Evolutionary conservation across 2,113 vertebrate genomes (phyloP).

Genomic region (Triplophysa tibetana): DNA sequence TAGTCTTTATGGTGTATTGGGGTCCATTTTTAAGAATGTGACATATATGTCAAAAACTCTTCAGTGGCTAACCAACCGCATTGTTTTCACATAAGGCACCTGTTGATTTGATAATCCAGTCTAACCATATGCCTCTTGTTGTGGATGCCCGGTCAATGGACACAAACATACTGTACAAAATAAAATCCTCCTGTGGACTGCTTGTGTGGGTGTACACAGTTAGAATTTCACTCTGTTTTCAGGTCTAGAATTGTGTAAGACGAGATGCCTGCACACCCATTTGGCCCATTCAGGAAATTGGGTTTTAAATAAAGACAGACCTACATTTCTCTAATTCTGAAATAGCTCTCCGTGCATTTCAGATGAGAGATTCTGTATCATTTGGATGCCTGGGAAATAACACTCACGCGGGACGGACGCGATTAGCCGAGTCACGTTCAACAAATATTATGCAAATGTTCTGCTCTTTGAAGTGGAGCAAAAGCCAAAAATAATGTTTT

Average conservation of each 20-base stretch:
- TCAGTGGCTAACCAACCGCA: no score
- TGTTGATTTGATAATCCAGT: no score
- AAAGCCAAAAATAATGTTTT: constrained; percentile 50
- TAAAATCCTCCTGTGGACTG: constrained; percentile 6
- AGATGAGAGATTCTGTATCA: constrained; percentile 56
- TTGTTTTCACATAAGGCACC: not conserved
- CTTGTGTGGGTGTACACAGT: constrained; percentile 24
- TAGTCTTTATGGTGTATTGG: not conserved
- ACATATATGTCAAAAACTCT: not conserved
- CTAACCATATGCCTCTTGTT: no score
- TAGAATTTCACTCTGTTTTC: constrained; percentile 11
- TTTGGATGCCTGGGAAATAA: constrained; percentile 56
- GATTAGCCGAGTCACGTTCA: constrained; percentile 64
- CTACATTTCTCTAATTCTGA: constrained; percentile 22
- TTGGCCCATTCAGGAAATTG: constrained; percentile 47
- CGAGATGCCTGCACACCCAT: constrained; percentile 31
- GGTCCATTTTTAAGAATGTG: not conserved
- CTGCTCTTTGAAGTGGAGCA: constrained; percentile 60
- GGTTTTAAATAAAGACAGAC: constrained; percentile 42
- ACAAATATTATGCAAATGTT: constrained; percentile 63
- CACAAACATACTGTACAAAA: not conserved
- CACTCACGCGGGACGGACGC: constrained; percentile 54
- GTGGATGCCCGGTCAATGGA: no score
- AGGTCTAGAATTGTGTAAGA: constrained; percentile 25
- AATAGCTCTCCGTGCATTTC: constrained; percentile 20